Evolutionary conservation across 2,888 invertebrate genomes (phyloP).

Genomic region (Crocallis elinguaria): DNA sequence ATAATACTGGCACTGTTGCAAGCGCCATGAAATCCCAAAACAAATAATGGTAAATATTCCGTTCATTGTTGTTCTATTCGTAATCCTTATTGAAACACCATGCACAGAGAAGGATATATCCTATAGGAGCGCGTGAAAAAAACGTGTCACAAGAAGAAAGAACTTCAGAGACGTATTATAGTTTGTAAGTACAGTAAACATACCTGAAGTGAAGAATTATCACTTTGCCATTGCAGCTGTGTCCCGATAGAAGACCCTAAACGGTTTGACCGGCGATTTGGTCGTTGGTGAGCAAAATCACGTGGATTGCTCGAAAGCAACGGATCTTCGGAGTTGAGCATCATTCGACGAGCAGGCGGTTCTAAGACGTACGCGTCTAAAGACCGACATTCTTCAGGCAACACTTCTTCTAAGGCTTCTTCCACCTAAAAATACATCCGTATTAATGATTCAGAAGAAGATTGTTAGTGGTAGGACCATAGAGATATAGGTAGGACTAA

Average conservation of each 20-base stretch:
- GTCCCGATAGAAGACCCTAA: slow-evolving; percentile 52
- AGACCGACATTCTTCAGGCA: slow-evolving; percentile 90
- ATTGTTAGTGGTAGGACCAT: no score
- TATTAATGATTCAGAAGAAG: neutral
- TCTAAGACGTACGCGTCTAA: slow-evolving; percentile 86
- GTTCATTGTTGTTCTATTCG: no score
- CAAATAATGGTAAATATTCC: no score
- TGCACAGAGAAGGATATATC: no score
- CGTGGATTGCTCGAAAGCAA: slow-evolving; percentile 92
- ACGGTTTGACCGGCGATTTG: slow-evolving; percentile 64
- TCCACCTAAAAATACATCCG: slow-evolving; percentile 84
- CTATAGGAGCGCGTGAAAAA: no score
- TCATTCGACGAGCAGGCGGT: slow-evolving; percentile 91
- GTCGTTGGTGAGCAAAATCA: slow-evolving; percentile 86
- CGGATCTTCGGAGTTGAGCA: slow-evolving; percentile 95
- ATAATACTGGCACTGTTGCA: no score
- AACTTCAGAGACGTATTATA: no score
- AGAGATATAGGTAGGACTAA: no score
- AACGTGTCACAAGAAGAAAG: no score
- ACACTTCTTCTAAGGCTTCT: slow-evolving; percentile 92
- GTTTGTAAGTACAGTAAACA: no score
- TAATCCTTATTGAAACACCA: no score
- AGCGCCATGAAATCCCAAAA: no score
- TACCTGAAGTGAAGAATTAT: slow-evolving; percentile 72
- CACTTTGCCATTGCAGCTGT: slow-evolving; percentile 72